Percentiles rank a stretch among this genome's conserved stretches.
Evolutionary conservation across 2,888 invertebrate genomes (phyloP).

Genomic region (Linnaemya vulpina): DNA sequence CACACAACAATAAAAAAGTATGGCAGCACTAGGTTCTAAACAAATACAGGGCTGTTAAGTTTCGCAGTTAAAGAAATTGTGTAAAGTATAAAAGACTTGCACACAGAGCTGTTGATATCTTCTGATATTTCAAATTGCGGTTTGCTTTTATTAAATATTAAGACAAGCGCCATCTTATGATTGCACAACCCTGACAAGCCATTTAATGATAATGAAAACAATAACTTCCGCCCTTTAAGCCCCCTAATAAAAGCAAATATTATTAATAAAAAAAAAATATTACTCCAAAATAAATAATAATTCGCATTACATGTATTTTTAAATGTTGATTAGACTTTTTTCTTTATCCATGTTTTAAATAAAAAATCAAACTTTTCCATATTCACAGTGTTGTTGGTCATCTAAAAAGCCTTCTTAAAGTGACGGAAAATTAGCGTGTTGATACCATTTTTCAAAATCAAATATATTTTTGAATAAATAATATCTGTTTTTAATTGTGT

Average conservation of each 20-base stretch:
- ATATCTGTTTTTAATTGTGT: neutral
- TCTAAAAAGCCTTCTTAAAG: slow-evolving; percentile 21
- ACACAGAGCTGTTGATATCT: neutral
- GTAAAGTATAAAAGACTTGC: neutral
- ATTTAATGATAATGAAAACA: slow-evolving; percentile 56
- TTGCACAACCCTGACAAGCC: slow-evolving; percentile 44
- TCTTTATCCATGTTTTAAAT: slow-evolving; percentile 5
- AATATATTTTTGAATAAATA: neutral
- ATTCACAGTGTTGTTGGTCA: slow-evolving; percentile 53
- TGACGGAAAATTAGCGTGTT: neutral
- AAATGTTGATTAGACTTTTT: slow-evolving; percentile 10
- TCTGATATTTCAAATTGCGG: slow-evolving; percentile 16
- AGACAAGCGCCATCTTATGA: slow-evolving; percentile 68
- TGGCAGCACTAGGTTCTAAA: neutral
- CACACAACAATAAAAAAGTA: neutral
- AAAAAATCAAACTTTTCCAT: slow-evolving; percentile 19
- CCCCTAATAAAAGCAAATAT: slow-evolving; percentile 8
- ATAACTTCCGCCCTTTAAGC: slow-evolving; percentile 35
- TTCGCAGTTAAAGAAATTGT: neutral
- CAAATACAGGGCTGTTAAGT: neutral
- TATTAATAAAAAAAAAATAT: slow-evolving; percentile 3
- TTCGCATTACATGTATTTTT: slow-evolving; percentile 19
- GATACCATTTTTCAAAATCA: neutral
- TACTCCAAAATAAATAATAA: neutral
- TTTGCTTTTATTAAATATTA: slow-evolving; percentile 21